phyloP scores from a whole-genome alignment of 2,113 vertebrate species.

The Cacatua alba region DNA sequence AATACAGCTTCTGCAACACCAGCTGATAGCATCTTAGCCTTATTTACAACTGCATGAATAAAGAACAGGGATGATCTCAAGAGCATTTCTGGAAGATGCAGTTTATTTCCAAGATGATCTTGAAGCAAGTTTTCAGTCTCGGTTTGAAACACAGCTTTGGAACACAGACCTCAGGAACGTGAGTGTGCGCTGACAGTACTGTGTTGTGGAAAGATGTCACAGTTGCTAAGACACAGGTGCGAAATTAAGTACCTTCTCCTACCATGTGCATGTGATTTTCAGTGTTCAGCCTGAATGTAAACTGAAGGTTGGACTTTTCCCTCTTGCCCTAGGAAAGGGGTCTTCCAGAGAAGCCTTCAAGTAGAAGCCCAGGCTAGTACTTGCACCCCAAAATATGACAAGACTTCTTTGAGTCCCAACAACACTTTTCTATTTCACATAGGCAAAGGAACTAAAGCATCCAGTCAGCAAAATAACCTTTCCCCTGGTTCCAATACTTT shows the following conservation, averaged over 20 bases:
- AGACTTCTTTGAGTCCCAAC: not conserved
- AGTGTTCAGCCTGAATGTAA: not conserved
- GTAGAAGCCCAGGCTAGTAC: not conserved
- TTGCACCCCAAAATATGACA: not conserved
- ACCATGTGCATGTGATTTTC: not conserved
- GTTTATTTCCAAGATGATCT: not conserved
- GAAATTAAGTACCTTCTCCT: not conserved
- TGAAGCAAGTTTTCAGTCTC: not conserved
- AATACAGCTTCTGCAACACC: conserved; percentile 92
- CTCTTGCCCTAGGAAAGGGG: not conserved
- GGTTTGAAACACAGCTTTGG: not conserved
- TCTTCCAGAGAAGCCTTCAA: not conserved
- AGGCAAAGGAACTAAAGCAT: not conserved
- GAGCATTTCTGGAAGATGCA: not conserved
- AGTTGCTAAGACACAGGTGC: not conserved
- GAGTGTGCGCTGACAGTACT: fast-evolving
- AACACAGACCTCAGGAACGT: not conserved
- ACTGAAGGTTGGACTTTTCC: not conserved
- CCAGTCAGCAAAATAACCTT: not conserved
- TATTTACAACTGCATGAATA: conserved; percentile 90
- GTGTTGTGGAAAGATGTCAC: not conserved
- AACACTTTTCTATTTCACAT: not conserved
- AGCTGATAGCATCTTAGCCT: conserved; percentile 95
- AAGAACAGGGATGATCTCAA: conserved; percentile 37
- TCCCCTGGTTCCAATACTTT: not conserved